Evolutionary conservation across 2,888 invertebrate genomes (phyloP).

Genomic region (Arge pagana): DNA sequence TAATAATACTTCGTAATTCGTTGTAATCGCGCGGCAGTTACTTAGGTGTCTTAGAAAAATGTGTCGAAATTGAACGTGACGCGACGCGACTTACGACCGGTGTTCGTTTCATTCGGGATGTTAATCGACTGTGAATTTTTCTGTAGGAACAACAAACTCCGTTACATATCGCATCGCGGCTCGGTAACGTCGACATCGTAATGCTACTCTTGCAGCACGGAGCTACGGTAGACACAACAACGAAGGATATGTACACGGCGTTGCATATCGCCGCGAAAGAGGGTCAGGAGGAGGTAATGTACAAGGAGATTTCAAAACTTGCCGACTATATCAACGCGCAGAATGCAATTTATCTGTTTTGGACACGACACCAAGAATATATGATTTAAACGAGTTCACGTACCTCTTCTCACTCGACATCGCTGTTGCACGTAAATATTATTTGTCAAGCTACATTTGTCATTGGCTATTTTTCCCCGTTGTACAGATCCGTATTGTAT

Average conservation of each 20-base stretch:
- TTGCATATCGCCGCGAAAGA: constrained; percentile 97
- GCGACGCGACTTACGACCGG: too few species aligned
- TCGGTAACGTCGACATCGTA: constrained; percentile 96
- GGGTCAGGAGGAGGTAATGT: constrained; percentile 66
- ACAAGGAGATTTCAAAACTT: constrained; percentile 52
- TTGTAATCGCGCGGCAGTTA: too few species aligned
- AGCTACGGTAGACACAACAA: constrained; percentile 84
- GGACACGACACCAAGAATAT: constrained; percentile 53
- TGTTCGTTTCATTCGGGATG: background rate
- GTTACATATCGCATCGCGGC: constrained; percentile 91
- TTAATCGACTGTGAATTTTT: background rate
- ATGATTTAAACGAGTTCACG: constrained; percentile 40
- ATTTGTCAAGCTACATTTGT: too few species aligned
- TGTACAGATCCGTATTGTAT: too few species aligned
- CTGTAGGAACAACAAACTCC: constrained; percentile 90
- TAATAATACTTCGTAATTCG: too few species aligned
- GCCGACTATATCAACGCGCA: constrained; percentile 49
- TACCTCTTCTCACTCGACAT: too few species aligned
- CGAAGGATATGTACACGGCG: constrained; percentile 95
- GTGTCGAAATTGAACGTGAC: too few species aligned
- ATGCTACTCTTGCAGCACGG: constrained; percentile 93
- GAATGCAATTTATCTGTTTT: constrained; percentile 52
- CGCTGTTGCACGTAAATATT: too few species aligned
- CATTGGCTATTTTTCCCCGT: too few species aligned
- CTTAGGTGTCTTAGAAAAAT: too few species aligned